phyloP scores from a whole-genome alignment of 2,113 vertebrate species.

The Globicephala melas region DNA sequence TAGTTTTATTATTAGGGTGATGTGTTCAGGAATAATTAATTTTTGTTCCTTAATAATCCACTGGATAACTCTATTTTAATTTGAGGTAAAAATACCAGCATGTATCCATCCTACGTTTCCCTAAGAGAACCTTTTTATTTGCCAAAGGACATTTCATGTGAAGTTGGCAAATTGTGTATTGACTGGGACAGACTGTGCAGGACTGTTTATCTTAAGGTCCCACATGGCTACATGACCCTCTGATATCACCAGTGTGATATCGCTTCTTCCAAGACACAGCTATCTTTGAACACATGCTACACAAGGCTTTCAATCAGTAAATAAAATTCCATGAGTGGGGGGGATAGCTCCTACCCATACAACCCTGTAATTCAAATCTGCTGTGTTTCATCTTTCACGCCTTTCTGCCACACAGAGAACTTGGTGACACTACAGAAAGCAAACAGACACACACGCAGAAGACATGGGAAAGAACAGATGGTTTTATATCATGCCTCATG shows the following conservation, averaged over 20 bases:
- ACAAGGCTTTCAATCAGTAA: not conserved
- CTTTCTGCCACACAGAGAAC: not conserved
- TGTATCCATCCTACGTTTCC: not conserved
- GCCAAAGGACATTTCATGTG: not conserved
- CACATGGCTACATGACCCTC: not conserved
- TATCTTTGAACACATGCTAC: not conserved
- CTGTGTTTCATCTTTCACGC: not conserved
- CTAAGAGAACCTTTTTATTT: not conserved
- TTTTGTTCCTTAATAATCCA: not conserved
- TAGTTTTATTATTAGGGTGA: not conserved
- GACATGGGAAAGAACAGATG: not conserved
- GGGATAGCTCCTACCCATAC: not conserved
- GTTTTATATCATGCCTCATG: not conserved
- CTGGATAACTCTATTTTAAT: not conserved
- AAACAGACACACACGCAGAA: not conserved
- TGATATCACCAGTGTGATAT: not conserved
- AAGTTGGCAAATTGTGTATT: not conserved
- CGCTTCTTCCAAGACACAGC: not conserved
- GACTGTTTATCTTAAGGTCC: conserved; percentile 36
- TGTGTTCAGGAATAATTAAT: not conserved
- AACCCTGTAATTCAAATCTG: not conserved
- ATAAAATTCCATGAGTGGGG: not conserved
- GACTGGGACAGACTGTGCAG: not conserved
- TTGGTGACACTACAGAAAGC: not conserved
- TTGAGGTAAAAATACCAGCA: not conserved